A percentile compares a stretch with the other conserved stretches of the same genome.
These are phyloP conservation scores for Dione vanillae DNA, from an alignment of 2,888 invertebrate genomes.

Conservation along the genomic window DNA sequence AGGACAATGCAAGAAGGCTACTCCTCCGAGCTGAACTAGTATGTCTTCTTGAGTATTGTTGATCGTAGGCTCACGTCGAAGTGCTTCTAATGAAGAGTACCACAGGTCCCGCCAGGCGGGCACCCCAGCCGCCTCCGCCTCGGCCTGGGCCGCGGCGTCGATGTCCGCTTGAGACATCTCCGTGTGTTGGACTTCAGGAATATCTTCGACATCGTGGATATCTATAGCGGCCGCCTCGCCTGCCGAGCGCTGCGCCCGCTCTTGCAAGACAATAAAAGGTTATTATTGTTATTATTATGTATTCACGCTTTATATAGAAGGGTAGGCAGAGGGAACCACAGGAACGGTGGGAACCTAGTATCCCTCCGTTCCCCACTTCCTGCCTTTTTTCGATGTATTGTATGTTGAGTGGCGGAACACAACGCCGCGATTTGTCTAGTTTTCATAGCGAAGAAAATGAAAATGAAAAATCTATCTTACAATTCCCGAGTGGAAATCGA, in stretches of 20 bases:
- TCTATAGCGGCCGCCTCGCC: constrained; percentile 43
- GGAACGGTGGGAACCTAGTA: too few relatives aligned
- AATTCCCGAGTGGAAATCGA: too few relatives aligned
- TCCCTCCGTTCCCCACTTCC: too few relatives aligned
- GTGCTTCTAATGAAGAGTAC: constrained; percentile 78
- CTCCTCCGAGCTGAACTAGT: constrained; percentile 90
- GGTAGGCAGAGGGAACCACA: too few relatives aligned
- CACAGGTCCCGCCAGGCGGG: constrained; percentile 87
- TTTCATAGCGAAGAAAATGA: too few relatives aligned
- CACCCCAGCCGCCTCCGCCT: constrained; percentile 61
- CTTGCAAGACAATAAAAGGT: constrained; percentile 19
- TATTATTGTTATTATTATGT: too few relatives aligned
- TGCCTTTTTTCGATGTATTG: too few relatives aligned
- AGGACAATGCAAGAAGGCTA: constrained; percentile 92
- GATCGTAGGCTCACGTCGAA: constrained; percentile 80
- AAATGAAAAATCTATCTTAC: too few relatives aligned
- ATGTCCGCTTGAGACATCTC: constrained; percentile 46
- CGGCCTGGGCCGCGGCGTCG: constrained; percentile 55
- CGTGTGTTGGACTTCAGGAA: constrained; percentile 40
- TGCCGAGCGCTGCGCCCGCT: constrained; percentile 44
- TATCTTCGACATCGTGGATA: constrained; percentile 19
- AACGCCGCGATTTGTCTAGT: too few relatives aligned
- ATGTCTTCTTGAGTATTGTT: constrained; percentile 91
- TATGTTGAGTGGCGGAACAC: too few relatives aligned
- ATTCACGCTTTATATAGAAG: too few relatives aligned